Evolutionary conservation across 2,888 invertebrate species (phyloP), one percentile per base, ranked within the genome.

Genomic region (Dorcus hopei): DNA sequence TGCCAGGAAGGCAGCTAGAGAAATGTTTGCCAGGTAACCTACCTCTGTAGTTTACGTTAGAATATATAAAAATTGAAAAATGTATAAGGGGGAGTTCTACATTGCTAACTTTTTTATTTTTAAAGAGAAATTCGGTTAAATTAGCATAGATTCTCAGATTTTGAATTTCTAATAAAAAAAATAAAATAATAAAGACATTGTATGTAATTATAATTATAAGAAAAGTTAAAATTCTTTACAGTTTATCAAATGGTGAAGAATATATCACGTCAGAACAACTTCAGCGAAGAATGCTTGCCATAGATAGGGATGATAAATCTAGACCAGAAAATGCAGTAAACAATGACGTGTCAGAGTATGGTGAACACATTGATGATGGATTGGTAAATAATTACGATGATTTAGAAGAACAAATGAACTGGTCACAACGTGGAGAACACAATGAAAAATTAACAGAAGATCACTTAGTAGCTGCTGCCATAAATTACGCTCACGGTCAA

Each of bases 241-340:
- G 93, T 73, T 78, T 94, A 49, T 90, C 92, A 2, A 92, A 93
- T 78, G 92, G 90, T 26, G 90, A 91, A 70, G 91, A 93, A 69
- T 93, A 89, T 70, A 93, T 94, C 60, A 93, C 93, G 38, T 91
- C 91, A 9, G 87, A 88, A 11, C 93, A 93, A 71, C 76, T 94
- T 9, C 90, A 89, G 76, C 83, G 85, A 52, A 87, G 87, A 63
- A 90, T 92, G 79, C 81, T 88, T 7, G 85, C 88, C 68, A 85
- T 89, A 62, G 87, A 83, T 61, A 80, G 80, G 52, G 72, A 66
- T n/a, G 58, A 56, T 42, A 54, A 58, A 11, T 54, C 42, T n/a
- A 52, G 38, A 7, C 33, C 39, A n/a, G 67, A 19, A 64, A 68
- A 54, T 52, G 60, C 14, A 61, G 61, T 58, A 58, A n/a, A 42